Evolutionary conservation across 2,888 invertebrate genomes (phyloP).

Genomic region (Drosophila tanythrix): DNA sequence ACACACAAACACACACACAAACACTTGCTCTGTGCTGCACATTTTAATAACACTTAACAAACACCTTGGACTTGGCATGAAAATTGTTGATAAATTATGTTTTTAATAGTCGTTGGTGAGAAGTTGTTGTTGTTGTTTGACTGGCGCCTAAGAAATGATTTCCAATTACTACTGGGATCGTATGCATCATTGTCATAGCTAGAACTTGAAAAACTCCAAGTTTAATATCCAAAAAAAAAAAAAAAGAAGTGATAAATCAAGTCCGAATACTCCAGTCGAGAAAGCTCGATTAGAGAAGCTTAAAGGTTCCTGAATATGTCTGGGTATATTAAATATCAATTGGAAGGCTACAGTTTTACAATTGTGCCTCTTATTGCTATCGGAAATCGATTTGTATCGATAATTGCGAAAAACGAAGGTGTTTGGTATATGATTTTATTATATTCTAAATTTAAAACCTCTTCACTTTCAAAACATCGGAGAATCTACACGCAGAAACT

Average conservation of each 20-base stretch:
- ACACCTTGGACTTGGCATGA: conserved; percentile 79
- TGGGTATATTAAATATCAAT: too few relatives aligned
- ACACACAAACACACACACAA: conserved; percentile 5
- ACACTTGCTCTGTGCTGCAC: conserved; percentile 31
- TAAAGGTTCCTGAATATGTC: neutral
- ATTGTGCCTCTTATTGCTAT: neutral
- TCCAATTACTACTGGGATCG: conserved; percentile 9
- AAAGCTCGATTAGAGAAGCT: neutral
- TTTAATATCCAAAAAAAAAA: neutral
- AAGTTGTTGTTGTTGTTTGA: conserved; percentile 3
- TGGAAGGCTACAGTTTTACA: neutral
- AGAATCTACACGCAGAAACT: neutral
- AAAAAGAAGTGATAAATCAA: neutral
- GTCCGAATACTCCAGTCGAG: neutral
- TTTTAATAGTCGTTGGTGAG: conserved; percentile 50
- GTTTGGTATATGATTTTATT: neutral
- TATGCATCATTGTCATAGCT: neutral
- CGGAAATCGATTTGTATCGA: too few relatives aligned
- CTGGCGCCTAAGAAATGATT: conserved; percentile 45
- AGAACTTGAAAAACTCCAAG: conserved; percentile 21
- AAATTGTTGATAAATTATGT: conserved; percentile 79
- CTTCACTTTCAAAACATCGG: neutral
- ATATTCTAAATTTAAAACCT: neutral
- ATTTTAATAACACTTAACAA: conserved; percentile 77
- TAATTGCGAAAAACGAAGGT: neutral